A percentile compares a stretch with the other conserved stretches of the same genome.
These are phyloP conservation scores for Steromphala cineraria DNA, from an alignment of 2,888 invertebrate genomes.

Conservation along the genomic window DNA sequence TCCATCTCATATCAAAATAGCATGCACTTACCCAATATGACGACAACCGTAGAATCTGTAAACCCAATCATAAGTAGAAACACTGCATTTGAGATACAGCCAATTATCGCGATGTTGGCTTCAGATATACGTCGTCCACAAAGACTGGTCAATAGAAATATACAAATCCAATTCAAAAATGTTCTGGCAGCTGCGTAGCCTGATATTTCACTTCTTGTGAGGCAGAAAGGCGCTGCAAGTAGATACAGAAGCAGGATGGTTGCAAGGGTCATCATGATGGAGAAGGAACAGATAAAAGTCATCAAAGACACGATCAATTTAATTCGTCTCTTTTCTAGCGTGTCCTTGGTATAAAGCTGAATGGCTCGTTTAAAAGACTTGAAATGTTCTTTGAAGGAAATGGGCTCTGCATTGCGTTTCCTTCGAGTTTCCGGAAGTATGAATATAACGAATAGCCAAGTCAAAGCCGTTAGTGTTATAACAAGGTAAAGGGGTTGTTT, in stretches of 20 bases:
- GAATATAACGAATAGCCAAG: constrained; percentile 1
- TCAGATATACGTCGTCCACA: constrained; percentile 10
- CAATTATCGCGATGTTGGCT: constrained; percentile 18
- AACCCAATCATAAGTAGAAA: constrained; percentile 15
- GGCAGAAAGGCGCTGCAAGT: constrained; percentile 29
- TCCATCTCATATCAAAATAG: too few species aligned
- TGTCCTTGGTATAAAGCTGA: constrained; percentile 27
- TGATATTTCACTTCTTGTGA: constrained; percentile 20
- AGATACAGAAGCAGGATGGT: constrained; percentile 25
- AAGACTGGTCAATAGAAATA: neutral
- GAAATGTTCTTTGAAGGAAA: neutral
- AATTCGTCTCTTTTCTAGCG: constrained; percentile 16
- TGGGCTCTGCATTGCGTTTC: neutral
- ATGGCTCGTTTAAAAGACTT: constrained; percentile 10
- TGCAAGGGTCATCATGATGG: neutral
- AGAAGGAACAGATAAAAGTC: constrained; percentile 19
- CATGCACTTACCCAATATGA: constrained; percentile 32
- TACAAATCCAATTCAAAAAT: constrained; percentile 18
- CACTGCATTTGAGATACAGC: constrained; percentile 14
- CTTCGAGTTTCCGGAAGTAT: constrained; percentile 26
- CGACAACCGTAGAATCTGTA: neutral
- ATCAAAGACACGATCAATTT: constrained; percentile 21
- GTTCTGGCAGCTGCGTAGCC: neutral
- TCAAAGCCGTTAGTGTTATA: neutral
- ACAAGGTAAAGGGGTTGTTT: constrained; percentile 23